phyloP scores from a whole-genome alignment of 2,113 vertebrate species.

The Labeo rohita region DNA sequence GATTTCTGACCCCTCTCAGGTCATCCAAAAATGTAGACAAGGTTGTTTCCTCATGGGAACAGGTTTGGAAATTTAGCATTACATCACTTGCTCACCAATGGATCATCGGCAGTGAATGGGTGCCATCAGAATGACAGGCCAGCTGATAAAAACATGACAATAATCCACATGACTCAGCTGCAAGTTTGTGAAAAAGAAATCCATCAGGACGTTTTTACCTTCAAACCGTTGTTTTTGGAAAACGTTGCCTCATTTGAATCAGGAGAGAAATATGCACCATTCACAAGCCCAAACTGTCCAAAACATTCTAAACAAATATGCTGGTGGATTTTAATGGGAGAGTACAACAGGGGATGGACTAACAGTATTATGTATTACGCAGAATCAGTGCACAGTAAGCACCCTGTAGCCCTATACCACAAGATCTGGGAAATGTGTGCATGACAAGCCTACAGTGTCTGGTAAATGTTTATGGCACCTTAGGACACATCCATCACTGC shows the following conservation, averaged over 20 bases:
- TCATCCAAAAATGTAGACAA: neutral
- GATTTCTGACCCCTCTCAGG: neutral
- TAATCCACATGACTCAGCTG: neutral
- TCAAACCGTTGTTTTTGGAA: neutral
- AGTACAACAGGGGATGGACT: neutral
- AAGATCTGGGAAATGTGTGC: neutral
- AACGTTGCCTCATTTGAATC: neutral
- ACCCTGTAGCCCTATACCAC: neutral
- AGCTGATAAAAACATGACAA: too few species aligned
- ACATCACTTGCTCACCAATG: too few species aligned
- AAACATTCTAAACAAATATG: neutral
- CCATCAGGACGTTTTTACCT: neutral
- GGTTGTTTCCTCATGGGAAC: too few species aligned
- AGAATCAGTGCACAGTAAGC: neutral
- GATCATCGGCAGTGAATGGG: too few species aligned
- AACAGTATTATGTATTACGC: neutral
- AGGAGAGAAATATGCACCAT: neutral
- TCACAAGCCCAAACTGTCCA: neutral
- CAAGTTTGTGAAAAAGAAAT: neutral
- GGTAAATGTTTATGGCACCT: constrained; percentile 36
- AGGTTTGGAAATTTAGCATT: too few species aligned
- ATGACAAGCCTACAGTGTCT: constrained; percentile 2
- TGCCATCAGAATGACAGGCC: too few species aligned
- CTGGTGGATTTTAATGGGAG: neutral
- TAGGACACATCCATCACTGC: constrained; percentile 39